Evolutionary conservation across 2,888 invertebrate genomes (phyloP), one percentile per base, ranked within the genome.

Genomic region (Amiota communis): DNA sequence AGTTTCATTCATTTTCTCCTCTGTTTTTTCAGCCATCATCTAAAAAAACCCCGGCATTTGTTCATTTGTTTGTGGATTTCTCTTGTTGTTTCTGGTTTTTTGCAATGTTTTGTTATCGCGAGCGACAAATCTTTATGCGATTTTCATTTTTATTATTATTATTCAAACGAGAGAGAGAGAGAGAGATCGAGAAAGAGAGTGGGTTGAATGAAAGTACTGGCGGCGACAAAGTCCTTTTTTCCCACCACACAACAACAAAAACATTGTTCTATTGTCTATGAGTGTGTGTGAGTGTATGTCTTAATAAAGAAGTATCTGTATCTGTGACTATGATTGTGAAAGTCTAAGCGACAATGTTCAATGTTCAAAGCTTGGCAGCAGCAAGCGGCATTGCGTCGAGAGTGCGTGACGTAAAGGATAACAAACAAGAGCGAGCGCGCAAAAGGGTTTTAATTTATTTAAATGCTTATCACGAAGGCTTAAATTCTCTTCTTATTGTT

Each of bases 401-500:
- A 47, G 67, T 68, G 67, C 67, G 67, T 68, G 67, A 68, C 67
- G 36, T 36, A 36, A 68, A 51, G 67, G 67, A 68, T 68, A 68
- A 68, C 67, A 68, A 68, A 47, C 64, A 49, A 59, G 36, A 63
- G 46, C 70, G 46, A 59, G 8, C 36, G 8, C 36, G 65, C 75
- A 67, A 76, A 76, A 81, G 76, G 84, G 77, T 78, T 86, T 84
- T 84, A 85, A 85, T 85, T 86, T 86, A 85, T 85, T 85, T 86
- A 85, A 85, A 86, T 86, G 85, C 85, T 85, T 85, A 85, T 85
- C 83, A 82, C 81, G 84, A 83, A 83, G 86, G 85, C 85, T 84
- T 83, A 86, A 86, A 79, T 84, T 83, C 81, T 83, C 17, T 51
- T 69, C 48, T 47, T 59, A 4, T 69, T 59, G 49, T 20, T 49